A percentile compares a stretch with the other conserved stretches of the same genome.
phyloP scores from a whole-genome alignment of 2,888 invertebrate species.

The Eubasilissa splendida region DNA sequence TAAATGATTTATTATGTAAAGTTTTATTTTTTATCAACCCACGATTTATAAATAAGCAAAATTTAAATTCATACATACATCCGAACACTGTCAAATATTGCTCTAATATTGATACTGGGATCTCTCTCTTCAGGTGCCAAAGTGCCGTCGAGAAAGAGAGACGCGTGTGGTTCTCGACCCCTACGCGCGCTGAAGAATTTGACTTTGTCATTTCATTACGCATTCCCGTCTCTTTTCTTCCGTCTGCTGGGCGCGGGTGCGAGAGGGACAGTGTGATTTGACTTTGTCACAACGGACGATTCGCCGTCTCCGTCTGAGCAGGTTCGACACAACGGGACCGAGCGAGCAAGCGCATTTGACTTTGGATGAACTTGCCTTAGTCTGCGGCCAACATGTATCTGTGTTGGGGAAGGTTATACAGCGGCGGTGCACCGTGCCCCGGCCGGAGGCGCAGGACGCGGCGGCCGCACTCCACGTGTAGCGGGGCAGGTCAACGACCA shows the following conservation, averaged over 20 bases:
- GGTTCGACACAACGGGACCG: neutral
- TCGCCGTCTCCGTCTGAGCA: conserved; percentile 20
- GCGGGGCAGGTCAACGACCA: conserved; percentile 56
- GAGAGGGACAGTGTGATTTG: conserved; percentile 26
- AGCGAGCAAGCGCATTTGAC: conserved; percentile 53
- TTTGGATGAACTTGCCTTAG: conserved; percentile 58
- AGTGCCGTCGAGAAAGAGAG: conserved; percentile 1
- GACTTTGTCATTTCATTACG: conserved; percentile 44
- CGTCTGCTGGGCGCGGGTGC: neutral
- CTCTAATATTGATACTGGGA: no score
- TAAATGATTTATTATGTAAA: neutral
- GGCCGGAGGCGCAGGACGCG: conserved; percentile 66
- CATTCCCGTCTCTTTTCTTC: conserved; percentile 14
- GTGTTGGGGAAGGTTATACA: conserved; percentile 61
- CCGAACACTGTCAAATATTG: no score
- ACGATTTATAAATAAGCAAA: conserved; percentile 37
- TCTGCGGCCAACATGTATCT: conserved; percentile 51
- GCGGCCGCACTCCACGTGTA: conserved; percentile 62
- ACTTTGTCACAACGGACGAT: conserved; percentile 35
- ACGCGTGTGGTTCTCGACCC: neutral
- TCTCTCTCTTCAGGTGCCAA: conserved; percentile 5
- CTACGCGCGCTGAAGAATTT: conserved; percentile 33
- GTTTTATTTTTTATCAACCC: conserved; percentile 9
- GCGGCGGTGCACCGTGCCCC: conserved; percentile 64
- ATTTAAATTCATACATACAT: conserved; percentile 13